phyloP scores from a whole-genome alignment of 2,888 invertebrate genomes.

The Apantesis nais region DNA sequence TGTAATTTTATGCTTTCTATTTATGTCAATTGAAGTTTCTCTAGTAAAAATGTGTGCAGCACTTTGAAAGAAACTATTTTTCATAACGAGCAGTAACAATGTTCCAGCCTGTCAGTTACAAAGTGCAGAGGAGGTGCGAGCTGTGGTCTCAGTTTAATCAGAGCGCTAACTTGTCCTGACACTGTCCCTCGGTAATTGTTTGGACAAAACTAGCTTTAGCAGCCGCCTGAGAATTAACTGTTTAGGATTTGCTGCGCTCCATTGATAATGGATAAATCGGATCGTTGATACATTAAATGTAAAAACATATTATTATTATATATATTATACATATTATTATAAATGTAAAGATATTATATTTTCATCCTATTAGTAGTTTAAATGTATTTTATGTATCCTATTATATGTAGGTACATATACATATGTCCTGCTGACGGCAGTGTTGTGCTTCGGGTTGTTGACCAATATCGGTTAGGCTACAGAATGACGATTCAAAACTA shows the following conservation, averaged over 20 bases:
- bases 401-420: too few species aligned
- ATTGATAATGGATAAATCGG: slow-evolving; percentile 20
- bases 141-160: slow-evolving; percentile 69
- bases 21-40: not conserved
- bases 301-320: not conserved
- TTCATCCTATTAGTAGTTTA: not conserved
- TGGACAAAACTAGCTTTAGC: slow-evolving; percentile 53
- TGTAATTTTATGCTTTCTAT: not conserved
- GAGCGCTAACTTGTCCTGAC: slow-evolving; percentile 65
- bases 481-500: too few species aligned
- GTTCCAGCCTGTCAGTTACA: slow-evolving; percentile 51
- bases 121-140: slow-evolving; percentile 58
- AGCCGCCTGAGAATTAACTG: slow-evolving; percentile 50
- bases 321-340: too few species aligned
- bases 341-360: too few species aligned
- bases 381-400: too few species aligned
- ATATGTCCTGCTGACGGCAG: too few species aligned
- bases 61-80: slow-evolving; percentile 40
- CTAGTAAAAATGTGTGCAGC: slow-evolving; percentile 10
- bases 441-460: too few species aligned
- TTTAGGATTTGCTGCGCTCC: slow-evolving; percentile 44
- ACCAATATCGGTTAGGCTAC: too few species aligned
- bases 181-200: slow-evolving; percentile 65
- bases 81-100: slow-evolving; percentile 39
- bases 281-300: not conserved